Conservation (phyloP, 2,888 invertebrate genomes). For the Leptogaster cylindrica region DNA sequence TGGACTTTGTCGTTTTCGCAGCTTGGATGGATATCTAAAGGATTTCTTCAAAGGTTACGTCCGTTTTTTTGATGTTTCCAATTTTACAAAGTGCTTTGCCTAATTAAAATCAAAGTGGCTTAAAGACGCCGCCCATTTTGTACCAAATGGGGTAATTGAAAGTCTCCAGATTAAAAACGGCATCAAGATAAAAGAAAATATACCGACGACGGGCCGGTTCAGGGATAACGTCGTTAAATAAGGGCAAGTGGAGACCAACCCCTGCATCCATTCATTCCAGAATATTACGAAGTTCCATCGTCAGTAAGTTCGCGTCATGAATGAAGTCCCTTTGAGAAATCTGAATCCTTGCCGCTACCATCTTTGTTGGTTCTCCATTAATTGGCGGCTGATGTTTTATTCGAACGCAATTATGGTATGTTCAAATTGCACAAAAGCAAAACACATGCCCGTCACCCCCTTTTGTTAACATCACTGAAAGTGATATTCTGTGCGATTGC, state of each 20-base stretch:
- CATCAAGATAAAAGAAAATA: neutral
- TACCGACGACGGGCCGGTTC: neutral
- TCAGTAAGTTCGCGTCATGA: neutral
- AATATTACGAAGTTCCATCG: neutral
- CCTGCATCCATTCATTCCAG: conserved; percentile 2
- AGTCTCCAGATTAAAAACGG: conserved; percentile 13
- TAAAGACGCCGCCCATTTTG: conserved; percentile 28
- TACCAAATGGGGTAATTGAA: conserved; percentile 12
- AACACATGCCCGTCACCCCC: neutral
- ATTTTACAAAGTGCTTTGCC: conserved; percentile 33
- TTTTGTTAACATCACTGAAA: no score
- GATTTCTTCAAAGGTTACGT: conserved; percentile 12
- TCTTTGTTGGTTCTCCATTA: conserved; percentile 26
- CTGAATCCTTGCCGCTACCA: conserved; percentile 2
- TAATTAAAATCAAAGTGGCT: conserved; percentile 39
- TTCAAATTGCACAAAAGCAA: neutral
- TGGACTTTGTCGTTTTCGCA: conserved; percentile 2
- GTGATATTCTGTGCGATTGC: conserved; percentile 17
- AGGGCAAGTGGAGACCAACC: neutral
- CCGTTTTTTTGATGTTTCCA: conserved; percentile 23
- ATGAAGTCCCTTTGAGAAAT: neutral
- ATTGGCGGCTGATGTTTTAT: conserved; percentile 29
- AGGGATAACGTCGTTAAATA: neutral
- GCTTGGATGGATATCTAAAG: neutral
- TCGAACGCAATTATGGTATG: neutral